Evolutionary conservation across 2,797 vertebrate species (phyloP).

Genomic region (Molossus molossus): DNA sequence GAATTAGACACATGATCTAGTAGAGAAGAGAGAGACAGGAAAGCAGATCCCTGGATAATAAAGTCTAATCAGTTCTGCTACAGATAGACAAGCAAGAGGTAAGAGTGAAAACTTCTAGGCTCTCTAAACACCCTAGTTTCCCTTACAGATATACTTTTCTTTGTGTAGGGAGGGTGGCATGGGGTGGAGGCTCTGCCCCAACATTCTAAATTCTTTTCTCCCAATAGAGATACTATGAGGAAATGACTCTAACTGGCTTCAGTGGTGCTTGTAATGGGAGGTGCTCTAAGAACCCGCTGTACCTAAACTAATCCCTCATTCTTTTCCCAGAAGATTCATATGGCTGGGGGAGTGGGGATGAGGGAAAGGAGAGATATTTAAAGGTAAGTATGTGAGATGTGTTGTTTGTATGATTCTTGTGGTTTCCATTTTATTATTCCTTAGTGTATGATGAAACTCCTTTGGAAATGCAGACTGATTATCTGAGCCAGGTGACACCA

Average conservation of each 20-base stretch:
- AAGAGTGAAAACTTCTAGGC: background rate
- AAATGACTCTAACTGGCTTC: constrained; percentile 8
- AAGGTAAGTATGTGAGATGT: background rate
- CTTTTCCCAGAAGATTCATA: background rate
- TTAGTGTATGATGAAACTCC: constrained; percentile 16
- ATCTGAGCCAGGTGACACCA: background rate
- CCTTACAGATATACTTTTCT: background rate
- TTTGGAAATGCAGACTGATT: constrained; percentile 49
- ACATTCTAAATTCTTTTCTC: constrained; percentile 24
- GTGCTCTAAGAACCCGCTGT: background rate
- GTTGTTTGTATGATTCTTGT: constrained; percentile 26
- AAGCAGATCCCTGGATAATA: background rate
- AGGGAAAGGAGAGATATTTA: background rate
- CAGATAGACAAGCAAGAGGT: constrained; percentile 29
- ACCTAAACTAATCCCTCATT: background rate
- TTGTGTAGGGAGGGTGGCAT: background rate
- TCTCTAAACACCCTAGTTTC: background rate
- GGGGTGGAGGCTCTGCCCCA: background rate
- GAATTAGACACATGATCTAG: background rate
- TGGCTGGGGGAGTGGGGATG: background rate
- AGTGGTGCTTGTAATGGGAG: background rate
- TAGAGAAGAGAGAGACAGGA: background rate
- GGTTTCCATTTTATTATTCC: constrained; percentile 41
- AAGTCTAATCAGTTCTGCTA: background rate
- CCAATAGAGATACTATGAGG: background rate